phyloP scores from a whole-genome alignment of 2,113 vertebrate genomes.

The Mirza zaza region DNA sequence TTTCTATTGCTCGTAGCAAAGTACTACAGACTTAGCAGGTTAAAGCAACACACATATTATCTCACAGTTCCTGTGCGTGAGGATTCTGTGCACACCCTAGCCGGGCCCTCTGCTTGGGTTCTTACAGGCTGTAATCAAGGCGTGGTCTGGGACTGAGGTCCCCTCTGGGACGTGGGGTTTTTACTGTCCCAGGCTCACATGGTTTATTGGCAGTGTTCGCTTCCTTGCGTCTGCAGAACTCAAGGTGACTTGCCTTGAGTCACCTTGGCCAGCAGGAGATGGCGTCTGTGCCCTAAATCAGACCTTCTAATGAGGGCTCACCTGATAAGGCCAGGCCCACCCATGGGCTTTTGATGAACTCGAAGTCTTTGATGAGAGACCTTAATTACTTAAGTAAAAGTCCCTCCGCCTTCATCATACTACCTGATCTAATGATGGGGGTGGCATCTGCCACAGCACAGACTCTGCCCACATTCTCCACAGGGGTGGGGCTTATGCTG shows the following conservation, averaged over 20 bases:
- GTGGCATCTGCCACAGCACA: neutral
- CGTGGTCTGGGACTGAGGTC: neutral
- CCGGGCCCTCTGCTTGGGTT: neutral
- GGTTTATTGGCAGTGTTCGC: too few relatives aligned
- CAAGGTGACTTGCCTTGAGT: too few relatives aligned
- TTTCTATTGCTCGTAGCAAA: neutral
- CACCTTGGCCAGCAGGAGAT: neutral
- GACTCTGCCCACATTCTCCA: neutral
- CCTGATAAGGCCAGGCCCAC: neutral
- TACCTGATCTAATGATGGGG: neutral
- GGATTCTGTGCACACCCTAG: neutral
- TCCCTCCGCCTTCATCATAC: neutral
- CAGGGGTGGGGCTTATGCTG: fast-evolving
- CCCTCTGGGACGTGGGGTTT: neutral
- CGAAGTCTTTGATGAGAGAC: neutral
- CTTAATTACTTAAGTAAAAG: neutral
- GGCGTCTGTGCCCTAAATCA: neutral
- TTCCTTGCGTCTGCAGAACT: neutral
- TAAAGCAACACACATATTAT: neutral
- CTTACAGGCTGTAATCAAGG: neutral
- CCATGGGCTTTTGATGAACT: neutral
- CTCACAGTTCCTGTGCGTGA: neutral
- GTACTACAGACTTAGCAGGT: neutral
- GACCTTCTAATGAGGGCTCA: neutral
- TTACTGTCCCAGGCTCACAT: neutral